Conservation (phyloP, 2,113 vertebrate genomes). For the Trogon surrucura region DNA sequence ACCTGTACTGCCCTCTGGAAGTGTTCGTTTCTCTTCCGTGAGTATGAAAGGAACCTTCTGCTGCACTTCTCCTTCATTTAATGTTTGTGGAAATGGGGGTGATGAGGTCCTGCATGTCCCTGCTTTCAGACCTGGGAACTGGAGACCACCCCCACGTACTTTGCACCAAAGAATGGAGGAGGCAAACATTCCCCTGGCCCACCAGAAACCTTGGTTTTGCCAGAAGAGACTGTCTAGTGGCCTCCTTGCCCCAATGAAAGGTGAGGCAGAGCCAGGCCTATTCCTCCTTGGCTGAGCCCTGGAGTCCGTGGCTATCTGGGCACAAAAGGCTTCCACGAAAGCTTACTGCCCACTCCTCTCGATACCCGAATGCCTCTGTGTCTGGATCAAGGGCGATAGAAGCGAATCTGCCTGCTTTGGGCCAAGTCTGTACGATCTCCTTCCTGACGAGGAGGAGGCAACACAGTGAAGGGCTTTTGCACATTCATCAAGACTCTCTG, state of each 20-base stretch:
- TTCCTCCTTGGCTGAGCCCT: background rate
- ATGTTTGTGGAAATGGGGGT: background rate
- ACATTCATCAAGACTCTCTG: fast-evolving
- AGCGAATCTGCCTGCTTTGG: background rate
- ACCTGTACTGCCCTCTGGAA: background rate
- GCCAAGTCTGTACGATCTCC: background rate
- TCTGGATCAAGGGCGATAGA: background rate
- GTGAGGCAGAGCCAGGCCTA: background rate
- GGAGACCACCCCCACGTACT: fast-evolving
- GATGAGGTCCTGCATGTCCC: background rate
- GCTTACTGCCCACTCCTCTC: fast-evolving
- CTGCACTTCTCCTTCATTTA: background rate
- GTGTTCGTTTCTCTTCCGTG: background rate
- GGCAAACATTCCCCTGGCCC: background rate
- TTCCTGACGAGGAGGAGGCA: background rate
- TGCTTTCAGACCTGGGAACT: background rate
- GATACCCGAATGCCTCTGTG: fast-evolving
- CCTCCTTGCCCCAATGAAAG: background rate
- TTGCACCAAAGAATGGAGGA: background rate
- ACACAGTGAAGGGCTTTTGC: background rate
- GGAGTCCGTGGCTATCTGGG: fast-evolving
- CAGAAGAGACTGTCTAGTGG: background rate
- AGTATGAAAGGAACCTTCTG: background rate
- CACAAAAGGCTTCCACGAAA: background rate
- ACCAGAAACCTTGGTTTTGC: background rate